Percentiles rank a stretch among this genome's conserved stretches.
Conservation (phyloP, 2,797 vertebrate genomes). For the Sebastes iracundus region DNA sequence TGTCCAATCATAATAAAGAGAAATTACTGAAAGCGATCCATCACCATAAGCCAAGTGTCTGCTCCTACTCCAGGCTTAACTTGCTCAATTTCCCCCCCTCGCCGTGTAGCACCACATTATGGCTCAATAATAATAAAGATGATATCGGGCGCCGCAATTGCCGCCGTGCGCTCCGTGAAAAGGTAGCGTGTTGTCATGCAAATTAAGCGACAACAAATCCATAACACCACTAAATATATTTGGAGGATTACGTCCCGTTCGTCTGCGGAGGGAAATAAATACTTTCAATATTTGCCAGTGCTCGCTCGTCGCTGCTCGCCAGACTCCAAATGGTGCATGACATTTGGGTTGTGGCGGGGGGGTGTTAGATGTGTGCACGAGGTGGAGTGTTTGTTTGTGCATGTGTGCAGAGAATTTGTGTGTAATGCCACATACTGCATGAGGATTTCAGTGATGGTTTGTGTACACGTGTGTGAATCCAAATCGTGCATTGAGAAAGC, state of each 20-base stretch:
- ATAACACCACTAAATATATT: constrained; percentile 79
- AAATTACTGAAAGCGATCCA: constrained; percentile 84
- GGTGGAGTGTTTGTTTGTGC: constrained; percentile 13
- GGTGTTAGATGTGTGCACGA: not conserved
- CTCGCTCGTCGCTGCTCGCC: constrained; percentile 60
- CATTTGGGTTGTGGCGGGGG: constrained; percentile 38
- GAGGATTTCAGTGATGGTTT: not conserved
- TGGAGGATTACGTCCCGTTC: constrained; percentile 73
- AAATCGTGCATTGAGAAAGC: not conserved
- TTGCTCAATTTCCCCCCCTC: constrained; percentile 76
- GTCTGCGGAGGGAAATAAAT: constrained; percentile 71
- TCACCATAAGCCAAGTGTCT: constrained; percentile 76
- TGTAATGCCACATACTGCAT: constrained; percentile 30
- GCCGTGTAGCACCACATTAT: constrained; percentile 65
- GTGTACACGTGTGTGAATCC: constrained; percentile 2
- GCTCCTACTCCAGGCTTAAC: constrained; percentile 70
- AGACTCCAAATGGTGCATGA: constrained; percentile 61
- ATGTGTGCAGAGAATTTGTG: not conserved
- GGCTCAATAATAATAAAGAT: constrained; percentile 83
- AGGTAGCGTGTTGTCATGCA: constrained; percentile 82
- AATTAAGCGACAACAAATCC: constrained; percentile 83
- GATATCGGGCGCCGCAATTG: constrained; percentile 72
- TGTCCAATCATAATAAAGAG: constrained; percentile 85
- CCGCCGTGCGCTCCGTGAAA: constrained; percentile 59
- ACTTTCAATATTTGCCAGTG: constrained; percentile 65